Conservation (phyloP, 2,113 vertebrate species). For the Brachyhypopomus gauderio region DNA sequence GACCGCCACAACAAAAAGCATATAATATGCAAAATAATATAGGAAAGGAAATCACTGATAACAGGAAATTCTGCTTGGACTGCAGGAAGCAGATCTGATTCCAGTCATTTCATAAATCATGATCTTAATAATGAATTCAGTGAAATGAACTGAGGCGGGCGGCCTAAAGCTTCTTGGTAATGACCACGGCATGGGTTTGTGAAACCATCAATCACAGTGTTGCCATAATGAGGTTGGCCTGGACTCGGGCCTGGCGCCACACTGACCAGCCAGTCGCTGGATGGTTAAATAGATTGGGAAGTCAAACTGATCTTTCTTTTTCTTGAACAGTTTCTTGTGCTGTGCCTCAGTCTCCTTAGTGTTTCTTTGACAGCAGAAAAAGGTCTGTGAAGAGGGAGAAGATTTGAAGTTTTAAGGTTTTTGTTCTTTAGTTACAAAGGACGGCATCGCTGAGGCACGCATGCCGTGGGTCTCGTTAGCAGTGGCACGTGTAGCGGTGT, state of each 20-base stretch:
- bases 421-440: not conserved
- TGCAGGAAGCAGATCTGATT: not conserved
- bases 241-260: not conserved
- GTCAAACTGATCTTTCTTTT: not conserved
- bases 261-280: not conserved
- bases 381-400: not conserved
- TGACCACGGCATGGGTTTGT: not conserved
- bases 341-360: not conserved
- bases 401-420: no score
- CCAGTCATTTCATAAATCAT: no score
- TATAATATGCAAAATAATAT: no score
- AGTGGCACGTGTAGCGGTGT: not conserved
- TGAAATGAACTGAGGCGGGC: not conserved
- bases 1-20: no score
- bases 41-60: not conserved
- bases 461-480: not conserved
- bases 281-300: not conserved
- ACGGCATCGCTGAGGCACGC: not conserved
- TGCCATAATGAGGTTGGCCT: constrained; percentile 18
- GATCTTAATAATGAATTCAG: not conserved
- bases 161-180: not conserved
- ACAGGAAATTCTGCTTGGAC: not conserved
- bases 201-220: not conserved
- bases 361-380: not conserved
- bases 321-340: not conserved